phyloP scores from a whole-genome alignment of 2,113 vertebrate genomes.

The Eublepharis macularius region DNA sequence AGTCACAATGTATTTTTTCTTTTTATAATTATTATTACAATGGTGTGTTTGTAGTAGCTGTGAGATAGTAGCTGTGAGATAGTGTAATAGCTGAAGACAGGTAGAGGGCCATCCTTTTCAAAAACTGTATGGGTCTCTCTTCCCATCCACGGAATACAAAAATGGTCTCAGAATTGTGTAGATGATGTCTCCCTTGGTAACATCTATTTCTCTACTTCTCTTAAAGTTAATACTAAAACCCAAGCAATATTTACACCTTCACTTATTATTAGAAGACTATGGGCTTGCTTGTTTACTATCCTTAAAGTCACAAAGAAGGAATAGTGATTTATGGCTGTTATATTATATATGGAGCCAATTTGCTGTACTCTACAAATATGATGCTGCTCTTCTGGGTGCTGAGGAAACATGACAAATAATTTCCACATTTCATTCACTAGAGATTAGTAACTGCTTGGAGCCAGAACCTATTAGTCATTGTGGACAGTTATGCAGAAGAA shows the following conservation, averaged over 20 bases:
- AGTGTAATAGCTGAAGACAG: no score
- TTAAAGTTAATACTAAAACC: not conserved
- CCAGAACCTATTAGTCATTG: not conserved
- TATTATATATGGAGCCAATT: not conserved
- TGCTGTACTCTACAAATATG: constrained; percentile 24
- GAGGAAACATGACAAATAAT: not conserved
- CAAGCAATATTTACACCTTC: not conserved
- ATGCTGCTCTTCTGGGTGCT: not conserved
- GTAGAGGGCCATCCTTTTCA: not conserved
- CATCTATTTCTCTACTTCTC: not conserved
- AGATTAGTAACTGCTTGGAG: accelerated
- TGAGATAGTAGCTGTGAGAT: no score
- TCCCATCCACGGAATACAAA: not conserved
- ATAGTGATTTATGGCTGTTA: not conserved
- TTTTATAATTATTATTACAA: not conserved
- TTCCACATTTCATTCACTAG: not conserved
- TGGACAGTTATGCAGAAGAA: constrained; percentile 12
- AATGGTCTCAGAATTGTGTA: not conserved
- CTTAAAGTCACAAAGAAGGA: not conserved
- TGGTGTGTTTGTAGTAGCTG: not conserved
- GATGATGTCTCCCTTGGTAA: not conserved
- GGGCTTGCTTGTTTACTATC: not conserved
- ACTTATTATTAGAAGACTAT: not conserved
- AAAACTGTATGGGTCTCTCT: not conserved
- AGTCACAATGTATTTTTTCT: not conserved